Percentiles rank a stretch among this genome's conserved stretches.
Conservation (phyloP, 2,888 invertebrate genomes). For the Campoplex nolae region DNA sequence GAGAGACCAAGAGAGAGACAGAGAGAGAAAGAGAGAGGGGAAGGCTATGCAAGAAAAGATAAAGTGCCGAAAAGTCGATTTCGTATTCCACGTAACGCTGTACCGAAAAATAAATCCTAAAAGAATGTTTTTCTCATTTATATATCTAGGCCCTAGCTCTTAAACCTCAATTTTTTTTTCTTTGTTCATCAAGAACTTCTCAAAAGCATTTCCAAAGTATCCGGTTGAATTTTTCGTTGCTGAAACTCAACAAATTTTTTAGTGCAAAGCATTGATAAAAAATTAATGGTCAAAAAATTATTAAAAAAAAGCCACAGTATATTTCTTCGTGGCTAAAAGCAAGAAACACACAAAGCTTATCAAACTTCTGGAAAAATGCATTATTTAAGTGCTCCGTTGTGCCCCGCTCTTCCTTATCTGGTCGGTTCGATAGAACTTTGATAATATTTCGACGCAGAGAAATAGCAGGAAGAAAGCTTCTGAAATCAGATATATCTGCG, state of each 20-base stretch:
- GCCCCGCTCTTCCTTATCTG: no score
- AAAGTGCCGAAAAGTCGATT: conserved; percentile 20
- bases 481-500: conserved; percentile 30
- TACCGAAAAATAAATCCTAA: conserved; percentile 47
- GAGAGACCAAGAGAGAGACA: neutral
- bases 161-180: neutral
- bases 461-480: neutral
- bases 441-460: neutral
- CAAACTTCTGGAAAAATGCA: no score
- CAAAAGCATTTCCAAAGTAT: neutral
- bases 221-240: neutral
- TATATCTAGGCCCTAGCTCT: neutral
- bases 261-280: no score
- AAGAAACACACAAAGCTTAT: no score
- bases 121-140: conserved; percentile 20
- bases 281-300: no score
- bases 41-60: neutral
- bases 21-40: neutral
- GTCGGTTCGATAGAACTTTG: neutral
- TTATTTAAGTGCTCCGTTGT: neutral
- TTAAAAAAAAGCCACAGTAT: no score
- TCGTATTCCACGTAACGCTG: conserved; percentile 57
- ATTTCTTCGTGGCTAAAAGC: no score
- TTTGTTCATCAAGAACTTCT: neutral
- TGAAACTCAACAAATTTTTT: neutral